Percentiles rank a stretch among this genome's conserved stretches.
These are phyloP conservation scores for Phodopus roborovskii DNA, from an alignment of 2,113 vertebrate species.

Conservation along the genomic window DNA sequence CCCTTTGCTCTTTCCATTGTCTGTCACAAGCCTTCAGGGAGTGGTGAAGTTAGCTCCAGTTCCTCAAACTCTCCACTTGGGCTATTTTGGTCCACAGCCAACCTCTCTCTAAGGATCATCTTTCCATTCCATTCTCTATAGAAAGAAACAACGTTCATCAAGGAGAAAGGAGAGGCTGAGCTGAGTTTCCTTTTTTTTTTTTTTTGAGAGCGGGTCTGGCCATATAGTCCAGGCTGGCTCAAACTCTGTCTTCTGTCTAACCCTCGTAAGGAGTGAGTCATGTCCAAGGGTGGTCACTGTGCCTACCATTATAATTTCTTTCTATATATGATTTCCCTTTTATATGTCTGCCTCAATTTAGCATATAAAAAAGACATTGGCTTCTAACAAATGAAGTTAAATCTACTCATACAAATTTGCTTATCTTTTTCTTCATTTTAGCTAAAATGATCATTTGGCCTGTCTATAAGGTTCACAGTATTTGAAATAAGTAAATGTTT, in stretches of 20 bases:
- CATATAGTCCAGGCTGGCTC: not conserved
- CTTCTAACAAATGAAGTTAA: slow-evolving; percentile 20
- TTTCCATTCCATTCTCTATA: slow-evolving; percentile 46
- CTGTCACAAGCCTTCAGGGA: not conserved
- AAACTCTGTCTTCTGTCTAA: not conserved
- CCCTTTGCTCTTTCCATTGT: slow-evolving; percentile 37
- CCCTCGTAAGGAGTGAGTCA: too few species aligned
- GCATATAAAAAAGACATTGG: not conserved
- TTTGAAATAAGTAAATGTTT: slow-evolving; percentile 51
- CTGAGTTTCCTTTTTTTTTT: not conserved
- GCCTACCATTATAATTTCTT: not conserved
- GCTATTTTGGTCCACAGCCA: slow-evolving; percentile 53
- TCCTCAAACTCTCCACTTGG: slow-evolving; percentile 33
- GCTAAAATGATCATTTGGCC: not conserved
- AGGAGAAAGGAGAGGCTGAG: not conserved
- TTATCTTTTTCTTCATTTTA: slow-evolving; percentile 35
- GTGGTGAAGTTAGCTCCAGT: not conserved
- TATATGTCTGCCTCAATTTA: slow-evolving; percentile 43
- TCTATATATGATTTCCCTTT: not conserved
- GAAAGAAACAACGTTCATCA: slow-evolving; percentile 27
- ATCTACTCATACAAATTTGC: not conserved
- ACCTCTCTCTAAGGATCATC: slow-evolving; percentile 32
- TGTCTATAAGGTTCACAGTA: not conserved
- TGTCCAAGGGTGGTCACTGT: not conserved
- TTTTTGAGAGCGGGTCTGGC: not conserved